phyloP scores from a whole-genome alignment of 2,888 invertebrate species.

The Conus canariensis region DNA sequence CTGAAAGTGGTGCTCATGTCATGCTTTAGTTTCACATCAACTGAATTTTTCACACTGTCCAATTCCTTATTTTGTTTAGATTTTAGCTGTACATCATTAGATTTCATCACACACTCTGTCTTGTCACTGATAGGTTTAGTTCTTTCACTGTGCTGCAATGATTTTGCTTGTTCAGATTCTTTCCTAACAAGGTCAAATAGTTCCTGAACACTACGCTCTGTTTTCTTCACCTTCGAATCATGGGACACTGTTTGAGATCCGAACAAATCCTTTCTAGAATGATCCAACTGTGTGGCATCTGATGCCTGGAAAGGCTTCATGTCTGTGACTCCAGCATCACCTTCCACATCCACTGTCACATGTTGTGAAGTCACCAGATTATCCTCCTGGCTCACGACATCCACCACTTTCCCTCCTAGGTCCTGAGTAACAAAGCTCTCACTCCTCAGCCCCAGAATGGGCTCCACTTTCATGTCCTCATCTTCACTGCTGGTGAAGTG shows the following conservation, averaged over 20 bases:
- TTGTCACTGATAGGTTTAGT: constrained; percentile 11
- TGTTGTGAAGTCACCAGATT: not conserved
- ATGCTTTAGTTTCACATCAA: not conserved
- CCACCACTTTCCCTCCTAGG: not conserved
- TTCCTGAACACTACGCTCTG: constrained; percentile 17
- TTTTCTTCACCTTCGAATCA: not conserved
- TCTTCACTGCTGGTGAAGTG: constrained; percentile 30
- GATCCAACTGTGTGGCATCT: not conserved
- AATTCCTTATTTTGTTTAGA: not conserved
- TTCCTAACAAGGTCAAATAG: constrained; percentile 5
- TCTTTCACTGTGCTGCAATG: not conserved
- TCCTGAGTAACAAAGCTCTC: not conserved
- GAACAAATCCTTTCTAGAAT: not conserved
- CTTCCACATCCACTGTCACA: constrained; percentile 42
- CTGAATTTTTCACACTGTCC: not conserved
- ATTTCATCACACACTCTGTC: not conserved
- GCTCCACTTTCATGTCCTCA: constrained; percentile 24
- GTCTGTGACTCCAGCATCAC: constrained; percentile 18
- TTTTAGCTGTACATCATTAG: constrained; percentile 33
- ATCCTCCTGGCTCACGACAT: not conserved
- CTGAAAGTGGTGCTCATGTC: not conserved
- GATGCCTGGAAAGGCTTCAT: not conserved
- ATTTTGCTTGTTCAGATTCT: not conserved
- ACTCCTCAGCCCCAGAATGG: not conserved
- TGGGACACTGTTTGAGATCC: not conserved